Evolutionary conservation across 2,888 invertebrate species (phyloP), one percentile per base, ranked within the genome.

Genomic region (Caenorhabditis sp.): DNA sequence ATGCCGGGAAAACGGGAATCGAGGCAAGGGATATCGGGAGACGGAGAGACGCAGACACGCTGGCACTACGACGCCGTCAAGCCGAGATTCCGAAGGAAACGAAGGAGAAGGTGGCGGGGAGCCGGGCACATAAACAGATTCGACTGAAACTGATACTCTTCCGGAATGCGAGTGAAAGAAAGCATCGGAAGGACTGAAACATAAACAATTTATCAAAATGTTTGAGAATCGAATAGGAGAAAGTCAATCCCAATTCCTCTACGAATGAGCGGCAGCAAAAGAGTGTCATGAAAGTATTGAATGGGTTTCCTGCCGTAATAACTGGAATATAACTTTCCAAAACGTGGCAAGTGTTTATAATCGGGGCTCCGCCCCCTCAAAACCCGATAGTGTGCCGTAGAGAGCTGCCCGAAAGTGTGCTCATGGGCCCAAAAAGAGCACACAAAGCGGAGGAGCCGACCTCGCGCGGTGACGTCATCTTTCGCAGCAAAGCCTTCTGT

Each of bases 1-100:
- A 45, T 65, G 17, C 56, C 50, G 39, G 56, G 56, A 63, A 66
- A 56, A 46, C 55, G 55, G 27, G 66, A 41, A 66, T 35, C 56
- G 39, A 30, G 30, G 30, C 15, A 17, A 48, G 45, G 48, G 43
- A 39, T 24, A 30, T 13, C 2, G 41, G 7, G 41, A 45, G 65
- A 50, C 26, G 9, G 22, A 56, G 66, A 66, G 56, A 66, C 37
- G 24, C 56, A 66, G 66, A 46, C n/a, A 30, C 39, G 9, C 6
- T n/a, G n/a, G n/a, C 26, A 30, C 62, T 39, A 55, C 39, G 55
- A 56, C 48, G 66, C 56, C 66, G 32, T 48, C 20, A n/a, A n/a
- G n/a, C n/a, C n/a, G n/a, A 17, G 48, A 48, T 48, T 48, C 48
- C 15, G 17, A 46, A 24, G 2, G 48, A 32, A 30, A 58, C 17